Evolutionary conservation across 2,797 vertebrate genomes (phyloP), one percentile per base, ranked within the genome.

Genomic region (Cyclopterus lumpus): DNA sequence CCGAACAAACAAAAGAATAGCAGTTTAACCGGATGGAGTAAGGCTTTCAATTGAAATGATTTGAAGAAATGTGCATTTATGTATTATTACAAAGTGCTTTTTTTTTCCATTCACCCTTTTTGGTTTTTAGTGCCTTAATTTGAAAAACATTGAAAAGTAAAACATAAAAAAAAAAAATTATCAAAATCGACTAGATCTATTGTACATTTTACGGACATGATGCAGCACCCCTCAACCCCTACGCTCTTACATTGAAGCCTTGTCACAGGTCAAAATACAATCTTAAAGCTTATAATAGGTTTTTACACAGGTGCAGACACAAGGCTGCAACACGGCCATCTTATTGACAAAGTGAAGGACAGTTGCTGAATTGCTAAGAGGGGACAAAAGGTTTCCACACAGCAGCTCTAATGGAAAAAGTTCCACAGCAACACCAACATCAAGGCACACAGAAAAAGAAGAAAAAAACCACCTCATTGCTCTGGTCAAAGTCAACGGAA

Each of bases 11-110:
- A 57, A 12, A 42, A 26, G 6, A 62, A 60, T 9, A 34, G 11
- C 36, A 14, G 11, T 70, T 71, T 73, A 38, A 82, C 51, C 36
- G 87, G 86, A 91, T 84, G 85, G 77, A 91, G 53, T 86, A 86
- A 91, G 91, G 84, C 80, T 82, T 89, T 83, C 48, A 42, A 51
- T 86, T 71, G 67, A 90, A 77, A 80, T 79, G 2, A 88, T 87
- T 86, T 82, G 67, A 90, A 67, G 81, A 91, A 92, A 93, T 91
- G 90, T 94, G 91, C 91, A 90, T 90, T 87, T 74, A 75, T 74
- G 76, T 79, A 69, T 87, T 42, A 79, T 89, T 79, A 92, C 86
- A 94, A 95, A 95, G 95, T 96, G 95, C 95, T 92, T 93, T 89
- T 89, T 92, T 89, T 88, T 91, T 90, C 76, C 84, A 77, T 91